Base-by-base conservation (phyloP, 2,888 invertebrate species). In the Netelia virgata region DNA sequence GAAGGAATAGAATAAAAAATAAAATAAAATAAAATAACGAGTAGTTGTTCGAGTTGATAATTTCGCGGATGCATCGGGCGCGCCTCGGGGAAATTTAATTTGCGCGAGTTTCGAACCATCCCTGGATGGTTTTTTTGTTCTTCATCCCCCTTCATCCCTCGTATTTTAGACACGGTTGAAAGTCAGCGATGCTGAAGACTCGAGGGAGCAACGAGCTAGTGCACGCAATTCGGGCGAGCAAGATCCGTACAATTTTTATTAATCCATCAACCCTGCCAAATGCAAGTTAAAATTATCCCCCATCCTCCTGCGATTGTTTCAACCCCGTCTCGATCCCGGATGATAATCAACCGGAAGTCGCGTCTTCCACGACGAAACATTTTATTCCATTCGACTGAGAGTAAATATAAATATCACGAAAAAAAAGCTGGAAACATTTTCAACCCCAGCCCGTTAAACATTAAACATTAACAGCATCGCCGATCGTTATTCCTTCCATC, bases 21-120 rank as follows among this genome's bases (percentile, higher is more conserved):
- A 47, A 14, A 14, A 47, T 14, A 47, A 47, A 47, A 14, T 6
- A 3, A 47, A 47, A 14, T n/a, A 59, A 28, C 59, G 47, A n/a
- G 23, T 70, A 75, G 57, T 8, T 28, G 10, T 57, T 72, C 61
- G 53, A 68, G n/a, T 61, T 53, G 28, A 63, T 43, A 69, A 61
- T 77, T 69, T 41, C 9, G 16, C 59, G 14, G 50, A 57, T n/a
- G 64, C 76, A 55, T 55, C 61, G 68, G 36, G 36, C 6, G 36
- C 61, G 63, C 23, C 68, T 55, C 43, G 28, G 80, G 84, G 72
- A 80, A 80, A 84, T 80, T 76, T 80, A 76, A 84, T 80, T 84
- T 84, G 43, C 41, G 47, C 43, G 72, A 61, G 66, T 64, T 83
- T 66, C 47, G 23, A 76, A 66, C 55, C 43, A 80, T 36, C 70